Base-by-base conservation (phyloP, 2,797 vertebrate genomes). In the Diglossa cyanea region DNA sequence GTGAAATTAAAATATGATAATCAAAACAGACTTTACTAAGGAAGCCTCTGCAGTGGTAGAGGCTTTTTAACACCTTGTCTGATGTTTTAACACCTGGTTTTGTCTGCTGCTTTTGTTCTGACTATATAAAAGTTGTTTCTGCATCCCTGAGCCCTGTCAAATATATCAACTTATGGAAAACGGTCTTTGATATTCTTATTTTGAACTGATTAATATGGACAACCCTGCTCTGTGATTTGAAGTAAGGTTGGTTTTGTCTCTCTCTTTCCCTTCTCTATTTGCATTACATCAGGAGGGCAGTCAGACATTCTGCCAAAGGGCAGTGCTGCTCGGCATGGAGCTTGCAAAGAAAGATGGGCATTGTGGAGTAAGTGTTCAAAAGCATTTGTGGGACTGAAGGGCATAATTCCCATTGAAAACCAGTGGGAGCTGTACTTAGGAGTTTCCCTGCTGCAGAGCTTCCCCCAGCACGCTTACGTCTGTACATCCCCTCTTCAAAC, bases 281-380 rank as follows among this genome's bases (percentile, higher is more conserved):
- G 53, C n/a, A 15, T 86, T 42, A 15, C 58, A 17, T 37, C 6
- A 24, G 54, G 57, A 68, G 65, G 73, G 75, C 30, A 37, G 61
- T 25, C 45, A 67, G 76, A 79, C 54, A 20, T 86, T 80, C 30
- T 1, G 24, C 57, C 66, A 45, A 66, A 81, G 62, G 77, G 74
- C 66, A 65, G 21, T 2, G 9, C 35, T 37, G 40, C 68, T 58
- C 0, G 0, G 8, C 6, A 5, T 9, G 47, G 37, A 70, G 33
- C 53, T 70, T 71, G 30, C 2, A 3, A 57, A 76, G 72, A 67
- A 31, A 66, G 44, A 63, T 15, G 25, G 31, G 11, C 30, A 5
- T 37, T 60, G 54, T 70, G 84, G 61, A 51, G 6, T 40, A 44
- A 84, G 13, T 14, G 42, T 81, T 89, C 31, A 55, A 68, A 89